These are phyloP conservation scores for Archips xylosteana DNA, from an alignment of 2,888 invertebrate species.

Conservation along the genomic window DNA sequence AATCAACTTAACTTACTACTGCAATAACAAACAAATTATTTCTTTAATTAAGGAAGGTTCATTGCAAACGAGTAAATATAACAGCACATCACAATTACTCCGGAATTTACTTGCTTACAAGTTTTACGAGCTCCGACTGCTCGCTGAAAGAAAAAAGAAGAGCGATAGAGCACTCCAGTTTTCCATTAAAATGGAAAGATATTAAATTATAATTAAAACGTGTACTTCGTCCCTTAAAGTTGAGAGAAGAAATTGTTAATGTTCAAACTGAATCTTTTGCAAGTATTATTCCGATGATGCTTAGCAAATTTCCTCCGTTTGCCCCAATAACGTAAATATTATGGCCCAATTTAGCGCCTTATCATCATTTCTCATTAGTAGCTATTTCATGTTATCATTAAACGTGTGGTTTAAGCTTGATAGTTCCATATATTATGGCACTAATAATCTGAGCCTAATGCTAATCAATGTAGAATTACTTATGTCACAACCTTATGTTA, in stretches of 20 bases:
- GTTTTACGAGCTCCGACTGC: slow-evolving; percentile 13
- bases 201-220: slow-evolving; percentile 36
- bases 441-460: no score
- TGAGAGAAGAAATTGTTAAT: slow-evolving; percentile 1
- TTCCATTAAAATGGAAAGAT: slow-evolving; percentile 30
- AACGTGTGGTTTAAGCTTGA: no score
- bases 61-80: slow-evolving; percentile 18
- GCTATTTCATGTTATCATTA: background rate
- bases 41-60: slow-evolving; percentile 18
- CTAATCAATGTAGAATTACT: no score
- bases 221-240: slow-evolving; percentile 15
- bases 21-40: slow-evolving; percentile 8
- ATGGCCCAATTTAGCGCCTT: background rate
- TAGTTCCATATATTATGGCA: no score
- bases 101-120: slow-evolving; percentile 26
- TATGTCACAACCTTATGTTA: no score
- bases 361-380: background rate
- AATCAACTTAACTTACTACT: background rate
- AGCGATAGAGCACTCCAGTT: slow-evolving; percentile 23
- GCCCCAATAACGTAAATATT: background rate
- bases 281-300: background rate
- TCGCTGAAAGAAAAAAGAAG: slow-evolving; percentile 25
- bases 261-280: slow-evolving; percentile 5
- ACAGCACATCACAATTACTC: slow-evolving; percentile 23
- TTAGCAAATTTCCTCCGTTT: background rate